Evolutionary conservation across 2,797 vertebrate species (phyloP).

Genomic region (Setipinna tenuifilis): DNA sequence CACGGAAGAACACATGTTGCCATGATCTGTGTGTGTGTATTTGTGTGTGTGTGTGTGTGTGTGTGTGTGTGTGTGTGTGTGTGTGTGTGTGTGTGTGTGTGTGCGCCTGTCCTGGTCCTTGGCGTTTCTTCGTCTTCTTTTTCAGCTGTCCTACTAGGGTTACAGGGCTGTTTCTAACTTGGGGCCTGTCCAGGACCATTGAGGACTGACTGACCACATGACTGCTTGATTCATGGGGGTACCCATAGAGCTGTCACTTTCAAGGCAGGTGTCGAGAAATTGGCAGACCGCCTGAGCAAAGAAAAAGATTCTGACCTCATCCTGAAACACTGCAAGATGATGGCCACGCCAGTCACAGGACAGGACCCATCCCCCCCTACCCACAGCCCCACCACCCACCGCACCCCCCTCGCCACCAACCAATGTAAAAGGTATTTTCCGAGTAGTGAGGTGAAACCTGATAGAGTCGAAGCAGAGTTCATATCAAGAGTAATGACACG

Average conservation of each 20-base stretch:
- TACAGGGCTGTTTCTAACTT: constrained; percentile 91
- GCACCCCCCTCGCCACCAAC: constrained; percentile 59
- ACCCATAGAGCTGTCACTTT: constrained; percentile 95
- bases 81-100: no score
- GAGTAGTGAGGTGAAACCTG: constrained; percentile 76
- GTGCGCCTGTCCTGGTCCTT: background rate
- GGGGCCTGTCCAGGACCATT: constrained; percentile 77
- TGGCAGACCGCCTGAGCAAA: constrained; percentile 80
- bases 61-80: no score
- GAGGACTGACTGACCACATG: constrained; percentile 87
- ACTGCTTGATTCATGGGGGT: constrained; percentile 94
- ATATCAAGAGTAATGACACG: constrained; percentile 57
- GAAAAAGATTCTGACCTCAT: constrained; percentile 94
- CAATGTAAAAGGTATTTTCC: constrained; percentile 83
- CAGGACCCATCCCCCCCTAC: constrained; percentile 19
- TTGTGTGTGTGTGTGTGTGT: background rate
- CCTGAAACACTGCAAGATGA: constrained; percentile 83
- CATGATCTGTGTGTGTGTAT: background rate
- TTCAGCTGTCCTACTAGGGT: constrained; percentile 89
- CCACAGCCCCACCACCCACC: no score
- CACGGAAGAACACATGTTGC: background rate
- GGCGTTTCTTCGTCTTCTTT: constrained; percentile 69
- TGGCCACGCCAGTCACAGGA: constrained; percentile 86
- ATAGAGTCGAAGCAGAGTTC: constrained; percentile 55
- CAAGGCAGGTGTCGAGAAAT: constrained; percentile 92